phyloP scores from a whole-genome alignment of 2,888 invertebrate genomes.

The Caenorhabditis japonica region DNA sequence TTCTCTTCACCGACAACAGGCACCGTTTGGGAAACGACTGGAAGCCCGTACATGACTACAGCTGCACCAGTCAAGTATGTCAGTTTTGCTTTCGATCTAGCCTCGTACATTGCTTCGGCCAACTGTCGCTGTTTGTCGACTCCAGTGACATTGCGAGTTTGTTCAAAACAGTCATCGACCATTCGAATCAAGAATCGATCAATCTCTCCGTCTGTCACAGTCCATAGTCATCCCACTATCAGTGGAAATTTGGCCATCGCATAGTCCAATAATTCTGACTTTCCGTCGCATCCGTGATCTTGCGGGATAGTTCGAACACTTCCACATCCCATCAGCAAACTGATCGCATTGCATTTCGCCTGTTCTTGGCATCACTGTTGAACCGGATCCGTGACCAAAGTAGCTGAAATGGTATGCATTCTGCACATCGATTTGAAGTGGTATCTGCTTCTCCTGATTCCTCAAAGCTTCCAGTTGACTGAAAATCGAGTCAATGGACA shows the following conservation, averaged over 20 bases:
- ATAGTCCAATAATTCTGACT: conserved; percentile 65
- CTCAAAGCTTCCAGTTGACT: conserved; percentile 38
- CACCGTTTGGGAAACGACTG: too few species aligned
- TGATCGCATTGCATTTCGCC: conserved; percentile 67
- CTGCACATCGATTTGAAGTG: conserved; percentile 62
- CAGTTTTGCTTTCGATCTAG: conserved; percentile 62
- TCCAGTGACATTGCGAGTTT: conserved; percentile 10
- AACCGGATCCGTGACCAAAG: conserved; percentile 66
- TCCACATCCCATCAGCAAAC: conserved; percentile 73
- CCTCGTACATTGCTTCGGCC: conserved; percentile 58
- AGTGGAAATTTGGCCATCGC: conserved; percentile 68
- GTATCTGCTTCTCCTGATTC: conserved; percentile 53
- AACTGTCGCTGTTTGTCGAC: conserved; percentile 45
- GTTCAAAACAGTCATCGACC: conserved; percentile 55
- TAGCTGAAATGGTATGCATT: conserved; percentile 67
- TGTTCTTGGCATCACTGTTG: conserved; percentile 50
- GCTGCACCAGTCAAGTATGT: conserved; percentile 70
- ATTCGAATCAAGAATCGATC: conserved; percentile 70
- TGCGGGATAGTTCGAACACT: conserved; percentile 67
- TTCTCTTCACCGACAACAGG: too few species aligned
- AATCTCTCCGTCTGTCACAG: conserved; percentile 75
- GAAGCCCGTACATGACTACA: conserved; percentile 73
- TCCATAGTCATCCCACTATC: conserved; percentile 74
- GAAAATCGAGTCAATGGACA: conserved; percentile 63
- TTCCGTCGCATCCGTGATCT: conserved; percentile 69